A percentile compares a stretch with the other conserved stretches of the same genome.
These are phyloP conservation scores for Scolopax bukidnonensis DNA, from an alignment of 2,797 vertebrate species.

Conservation along the genomic window DNA sequence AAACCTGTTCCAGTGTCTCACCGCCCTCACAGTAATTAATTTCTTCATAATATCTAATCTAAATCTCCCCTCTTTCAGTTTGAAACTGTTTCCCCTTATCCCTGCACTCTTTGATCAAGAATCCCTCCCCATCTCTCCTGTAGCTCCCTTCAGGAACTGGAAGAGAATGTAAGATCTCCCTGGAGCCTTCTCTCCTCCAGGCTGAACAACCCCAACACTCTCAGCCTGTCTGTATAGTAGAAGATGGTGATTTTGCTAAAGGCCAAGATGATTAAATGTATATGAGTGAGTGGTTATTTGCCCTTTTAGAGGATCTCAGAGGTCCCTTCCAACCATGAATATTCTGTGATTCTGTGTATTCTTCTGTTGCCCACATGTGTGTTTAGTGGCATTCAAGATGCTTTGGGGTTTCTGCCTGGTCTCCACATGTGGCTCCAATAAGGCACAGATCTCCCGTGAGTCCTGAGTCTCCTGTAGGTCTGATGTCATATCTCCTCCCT, in stretches of 20 bases:
- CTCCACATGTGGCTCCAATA: not conserved
- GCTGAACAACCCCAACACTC: not conserved
- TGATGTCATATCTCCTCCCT: not conserved
- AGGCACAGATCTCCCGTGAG: not conserved
- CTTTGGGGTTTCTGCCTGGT: not conserved
- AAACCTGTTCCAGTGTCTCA: not conserved
- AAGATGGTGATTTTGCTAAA: not conserved
- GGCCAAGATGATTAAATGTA: not conserved
- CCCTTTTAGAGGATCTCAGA: not conserved
- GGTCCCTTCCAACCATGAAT: too few relatives aligned
- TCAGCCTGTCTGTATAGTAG: not conserved
- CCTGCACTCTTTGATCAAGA: not conserved
- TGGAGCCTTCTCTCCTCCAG: not conserved
- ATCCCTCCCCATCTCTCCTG: not conserved
- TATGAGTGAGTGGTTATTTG: not conserved
- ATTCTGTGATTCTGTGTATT: not conserved
- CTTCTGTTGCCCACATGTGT: not conserved
- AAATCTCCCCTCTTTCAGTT: not conserved
- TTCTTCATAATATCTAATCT: not conserved
- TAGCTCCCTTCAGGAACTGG: not conserved
- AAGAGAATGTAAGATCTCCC: not conserved
- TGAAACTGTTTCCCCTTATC: not conserved
- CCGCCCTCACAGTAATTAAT: not conserved
- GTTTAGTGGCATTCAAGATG: not conserved
- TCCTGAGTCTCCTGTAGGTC: not conserved